Evolutionary conservation across 2,113 vertebrate species (phyloP), one percentile per base, ranked within the genome.

Genomic region (Falco punctatus): DNA sequence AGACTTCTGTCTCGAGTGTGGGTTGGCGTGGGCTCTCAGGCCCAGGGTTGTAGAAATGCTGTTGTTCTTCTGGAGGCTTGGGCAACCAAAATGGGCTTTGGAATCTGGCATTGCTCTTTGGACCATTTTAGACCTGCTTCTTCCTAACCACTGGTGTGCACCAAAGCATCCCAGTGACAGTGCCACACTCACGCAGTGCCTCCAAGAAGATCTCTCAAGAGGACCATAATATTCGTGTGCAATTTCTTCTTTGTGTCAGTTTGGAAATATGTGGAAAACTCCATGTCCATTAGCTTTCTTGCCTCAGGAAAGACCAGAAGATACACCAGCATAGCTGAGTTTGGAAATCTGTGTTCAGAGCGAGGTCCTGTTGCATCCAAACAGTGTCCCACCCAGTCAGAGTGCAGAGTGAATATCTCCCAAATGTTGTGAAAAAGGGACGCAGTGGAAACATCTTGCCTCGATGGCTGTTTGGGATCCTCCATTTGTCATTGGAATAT

Each of bases 11-110:
- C 30, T 46, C 3, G 0, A 13, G 0, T 69, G 27, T 71, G 23
- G 17, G 3, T 19, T 62, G 14, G 6, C 27, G 7, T 69, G 70
- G 33, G 33, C 12, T 87, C 59, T 59, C 55, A 70, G 35, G 11
- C 13, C 19, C 0, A 0, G 38, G 1, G 0, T 2, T 67, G 42
- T 71, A 69, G 57, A 40, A 30, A 14, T 30, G 10, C 6, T 74
- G 30, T 27, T 2, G 1, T 81, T 70, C 51, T 21, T 15, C 42
- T 44, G 27, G 38, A 81, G 46, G 9, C 10, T 6, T 78, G 24
- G 38, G n/a, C 32, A 89, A 51, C 8, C 17, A 78, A 80, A 91
- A 81, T 32, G 5, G 46, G 20, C 55, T 91, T 52, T 84, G 51
- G 75, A 87, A 21, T 71, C 42, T 64, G 42, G 20, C 1, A 0